Percentiles rank a stretch among this genome's conserved stretches.
phyloP scores from a whole-genome alignment of 2,888 invertebrate genomes.

The Erebia palarica region DNA sequence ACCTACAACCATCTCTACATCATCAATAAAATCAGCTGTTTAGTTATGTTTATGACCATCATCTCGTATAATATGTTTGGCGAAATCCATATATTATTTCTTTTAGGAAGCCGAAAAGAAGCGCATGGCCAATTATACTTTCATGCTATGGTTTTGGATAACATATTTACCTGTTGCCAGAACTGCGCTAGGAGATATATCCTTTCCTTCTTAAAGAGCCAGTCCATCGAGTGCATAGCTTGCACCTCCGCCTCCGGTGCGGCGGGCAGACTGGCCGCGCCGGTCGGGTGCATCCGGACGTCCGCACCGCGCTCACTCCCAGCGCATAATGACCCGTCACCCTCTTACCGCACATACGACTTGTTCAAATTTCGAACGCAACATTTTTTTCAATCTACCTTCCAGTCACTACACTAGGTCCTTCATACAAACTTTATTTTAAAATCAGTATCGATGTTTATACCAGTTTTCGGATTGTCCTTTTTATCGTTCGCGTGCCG shows the following conservation, averaged over 20 bases:
- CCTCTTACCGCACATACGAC: constrained; percentile 44
- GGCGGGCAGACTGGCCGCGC: constrained; percentile 88
- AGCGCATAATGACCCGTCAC: constrained; percentile 65
- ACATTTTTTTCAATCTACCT: constrained; percentile 46
- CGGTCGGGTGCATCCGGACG: constrained; percentile 89
- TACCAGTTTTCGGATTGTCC: constrained; percentile 54
- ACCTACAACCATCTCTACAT: too few relatives aligned
- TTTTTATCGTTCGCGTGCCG: constrained; percentile 55
- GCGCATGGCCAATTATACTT: too few relatives aligned
- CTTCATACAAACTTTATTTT: constrained; percentile 31
- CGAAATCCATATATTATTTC: too few relatives aligned
- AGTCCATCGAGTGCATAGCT: constrained; percentile 97
- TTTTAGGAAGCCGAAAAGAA: too few relatives aligned
- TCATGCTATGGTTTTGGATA: not conserved
- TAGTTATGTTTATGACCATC: too few relatives aligned
- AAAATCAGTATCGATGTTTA: constrained; percentile 43
- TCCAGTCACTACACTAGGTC: constrained; percentile 8
- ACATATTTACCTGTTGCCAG: constrained; percentile 93
- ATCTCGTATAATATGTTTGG: too few relatives aligned
- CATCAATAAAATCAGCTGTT: too few relatives aligned
- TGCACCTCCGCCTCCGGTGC: constrained; percentile 94
- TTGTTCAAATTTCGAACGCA: constrained; percentile 51
- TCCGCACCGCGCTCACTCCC: constrained; percentile 63
- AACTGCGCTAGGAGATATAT: constrained; percentile 96
- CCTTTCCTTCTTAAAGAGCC: constrained; percentile 97